Conservation (phyloP, 2,888 invertebrate genomes). For the Hedya salicella region DNA sequence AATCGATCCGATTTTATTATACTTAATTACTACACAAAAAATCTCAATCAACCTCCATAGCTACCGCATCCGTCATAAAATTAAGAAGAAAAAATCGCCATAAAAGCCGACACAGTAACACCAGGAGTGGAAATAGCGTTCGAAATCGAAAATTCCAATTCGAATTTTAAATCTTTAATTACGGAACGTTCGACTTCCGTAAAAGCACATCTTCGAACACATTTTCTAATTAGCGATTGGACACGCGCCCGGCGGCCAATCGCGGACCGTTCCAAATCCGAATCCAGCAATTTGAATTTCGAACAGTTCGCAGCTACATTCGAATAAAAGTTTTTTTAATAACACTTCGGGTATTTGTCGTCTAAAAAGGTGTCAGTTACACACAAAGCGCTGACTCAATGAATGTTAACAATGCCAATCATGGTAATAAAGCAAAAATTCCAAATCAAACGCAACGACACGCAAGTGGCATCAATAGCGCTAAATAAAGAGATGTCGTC, state of each 20-base stretch:
- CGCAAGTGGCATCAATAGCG: slow-evolving; percentile 61
- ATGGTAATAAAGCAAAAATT: slow-evolving; percentile 65
- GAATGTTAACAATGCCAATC: slow-evolving; percentile 52
- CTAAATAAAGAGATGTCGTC: slow-evolving; percentile 82
- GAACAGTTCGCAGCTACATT: slow-evolving; percentile 66
- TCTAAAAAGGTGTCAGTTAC: slow-evolving; percentile 28
- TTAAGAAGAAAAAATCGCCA: slow-evolving; percentile 44
- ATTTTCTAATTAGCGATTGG: slow-evolving; percentile 84
- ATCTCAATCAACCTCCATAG: slow-evolving; percentile 34
- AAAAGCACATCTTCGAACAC: slow-evolving; percentile 70
- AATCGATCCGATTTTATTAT: slow-evolving; percentile 41
- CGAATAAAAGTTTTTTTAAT: slow-evolving; percentile 30
- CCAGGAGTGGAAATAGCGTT: slow-evolving; percentile 69
- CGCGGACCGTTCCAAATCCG: slow-evolving; percentile 70
- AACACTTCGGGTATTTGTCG: slow-evolving; percentile 13
- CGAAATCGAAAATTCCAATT: slow-evolving; percentile 76
- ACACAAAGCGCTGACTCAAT: slow-evolving; percentile 27
- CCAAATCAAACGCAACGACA: slow-evolving; percentile 73
- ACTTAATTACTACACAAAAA: slow-evolving; percentile 37
- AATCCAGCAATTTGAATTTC: slow-evolving; percentile 80
- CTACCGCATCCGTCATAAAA: slow-evolving; percentile 39
- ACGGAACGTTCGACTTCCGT: slow-evolving; percentile 81
- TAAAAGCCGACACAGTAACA: slow-evolving; percentile 64
- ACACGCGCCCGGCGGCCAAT: slow-evolving; percentile 78
- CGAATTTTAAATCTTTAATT: slow-evolving; percentile 79